Evolutionary conservation across 2,113 vertebrate genomes (phyloP).

Genomic region (Emberiza fucata): DNA sequence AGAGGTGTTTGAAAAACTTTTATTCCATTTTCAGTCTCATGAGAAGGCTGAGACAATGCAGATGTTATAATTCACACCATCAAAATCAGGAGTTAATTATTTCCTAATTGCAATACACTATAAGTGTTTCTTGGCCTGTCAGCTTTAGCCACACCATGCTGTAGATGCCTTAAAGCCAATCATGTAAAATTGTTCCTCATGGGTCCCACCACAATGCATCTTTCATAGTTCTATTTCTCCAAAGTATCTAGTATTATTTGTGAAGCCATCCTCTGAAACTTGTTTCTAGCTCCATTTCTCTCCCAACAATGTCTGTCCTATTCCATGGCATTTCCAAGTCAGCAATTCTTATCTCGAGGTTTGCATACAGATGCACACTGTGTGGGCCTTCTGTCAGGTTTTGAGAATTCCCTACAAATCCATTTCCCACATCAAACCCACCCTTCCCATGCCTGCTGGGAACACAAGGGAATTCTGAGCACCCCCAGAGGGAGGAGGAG

Average conservation of each 20-base stretch:
- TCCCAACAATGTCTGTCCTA: not conserved
- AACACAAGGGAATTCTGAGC: not conserved
- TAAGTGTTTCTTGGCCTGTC: not conserved
- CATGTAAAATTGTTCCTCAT: rapidly evolving
- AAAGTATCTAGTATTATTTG: not conserved
- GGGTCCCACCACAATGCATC: not conserved
- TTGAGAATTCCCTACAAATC: not conserved
- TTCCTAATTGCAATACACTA: not conserved
- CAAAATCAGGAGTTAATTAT: not conserved
- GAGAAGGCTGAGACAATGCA: not conserved
- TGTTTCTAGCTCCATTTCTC: not conserved
- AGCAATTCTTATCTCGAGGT: not conserved
- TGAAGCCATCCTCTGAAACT: not conserved
- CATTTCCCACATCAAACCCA: not conserved
- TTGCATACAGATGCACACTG: not conserved
- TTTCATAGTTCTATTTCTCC: not conserved
- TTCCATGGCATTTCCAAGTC: not conserved
- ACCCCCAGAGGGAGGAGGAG: rapidly evolving
- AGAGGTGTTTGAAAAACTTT: not conserved
- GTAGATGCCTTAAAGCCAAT: not conserved
- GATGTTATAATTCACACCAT: not conserved
- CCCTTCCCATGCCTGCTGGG: not conserved
- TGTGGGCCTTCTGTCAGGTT: not conserved
- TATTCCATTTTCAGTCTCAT: not conserved
- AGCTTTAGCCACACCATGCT: not conserved